These are phyloP conservation scores for Pteronotus mesoamericanus DNA, from an alignment of 2,797 vertebrate species.

Conservation along the genomic window DNA sequence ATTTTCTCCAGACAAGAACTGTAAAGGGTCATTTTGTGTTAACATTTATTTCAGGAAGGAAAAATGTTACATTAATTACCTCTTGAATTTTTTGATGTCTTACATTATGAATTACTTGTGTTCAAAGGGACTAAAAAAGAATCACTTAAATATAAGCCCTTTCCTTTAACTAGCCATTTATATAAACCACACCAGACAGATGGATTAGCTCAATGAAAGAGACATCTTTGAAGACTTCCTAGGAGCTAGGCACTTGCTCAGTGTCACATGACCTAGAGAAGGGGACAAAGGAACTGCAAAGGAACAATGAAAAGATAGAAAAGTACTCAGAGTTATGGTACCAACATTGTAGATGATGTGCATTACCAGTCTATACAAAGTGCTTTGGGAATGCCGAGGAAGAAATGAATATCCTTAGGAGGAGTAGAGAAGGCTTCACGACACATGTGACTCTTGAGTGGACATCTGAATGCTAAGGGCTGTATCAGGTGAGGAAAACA, in stretches of 20 bases:
- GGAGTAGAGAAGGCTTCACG: not conserved
- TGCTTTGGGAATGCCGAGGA: not conserved
- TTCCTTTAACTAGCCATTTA: not conserved
- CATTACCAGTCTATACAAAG: not conserved
- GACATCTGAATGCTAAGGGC: not conserved
- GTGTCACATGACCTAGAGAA: accelerated
- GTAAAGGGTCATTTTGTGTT: constrained; percentile 29
- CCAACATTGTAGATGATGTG: not conserved
- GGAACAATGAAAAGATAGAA: not conserved
- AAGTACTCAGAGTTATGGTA: not conserved
- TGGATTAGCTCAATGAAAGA: not conserved
- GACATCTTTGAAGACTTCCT: not conserved
- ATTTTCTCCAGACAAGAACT: not conserved
- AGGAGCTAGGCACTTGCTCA: not conserved
- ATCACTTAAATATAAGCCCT: not conserved
- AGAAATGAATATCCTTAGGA: not conserved
- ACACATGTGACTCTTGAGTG: not conserved
- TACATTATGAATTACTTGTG: not conserved
- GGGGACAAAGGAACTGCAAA: too few species aligned
- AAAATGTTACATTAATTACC: constrained; percentile 17
- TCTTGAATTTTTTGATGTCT: not conserved
- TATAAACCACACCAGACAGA: not conserved
- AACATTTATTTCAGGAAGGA: constrained; percentile 14
- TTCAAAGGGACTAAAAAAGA: not conserved
- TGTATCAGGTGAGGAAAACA: not conserved